Percentiles rank a stretch among this genome's conserved stretches.
These are phyloP conservation scores for Apostichopus californicus DNA, from an alignment of 35 echinoderm and acorn worm genomes.

Conservation along the genomic window DNA sequence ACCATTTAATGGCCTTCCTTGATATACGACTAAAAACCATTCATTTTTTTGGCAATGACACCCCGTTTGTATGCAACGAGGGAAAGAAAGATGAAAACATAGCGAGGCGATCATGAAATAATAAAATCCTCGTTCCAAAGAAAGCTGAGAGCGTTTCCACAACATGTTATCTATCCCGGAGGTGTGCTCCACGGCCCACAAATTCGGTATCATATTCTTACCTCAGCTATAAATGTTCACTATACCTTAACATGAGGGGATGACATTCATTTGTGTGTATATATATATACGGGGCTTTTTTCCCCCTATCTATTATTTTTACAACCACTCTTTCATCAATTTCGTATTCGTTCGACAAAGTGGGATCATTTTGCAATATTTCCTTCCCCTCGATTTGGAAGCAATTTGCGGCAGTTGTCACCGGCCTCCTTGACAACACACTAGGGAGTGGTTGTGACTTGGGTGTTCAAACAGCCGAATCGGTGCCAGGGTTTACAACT, in stretches of 20 bases:
- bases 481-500: slow-evolving; percentile 50
- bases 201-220: slow-evolving; percentile 29
- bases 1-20: slow-evolving; percentile 6
- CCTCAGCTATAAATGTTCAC: slow-evolving; percentile 26
- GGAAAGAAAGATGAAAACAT: background rate
- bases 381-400: slow-evolving; percentile 14
- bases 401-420: slow-evolving; percentile 37
- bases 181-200: slow-evolving; percentile 32
- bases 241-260: slow-evolving; percentile 39
- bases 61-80: slow-evolving; percentile 16
- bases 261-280: slow-evolving; percentile 39
- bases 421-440: slow-evolving; percentile 47
- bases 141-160: slow-evolving; percentile 18
- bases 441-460: slow-evolving; percentile 36
- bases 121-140: background rate
- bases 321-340: slow-evolving; percentile 35
- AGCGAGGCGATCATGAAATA: slow-evolving; percentile 27
- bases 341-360: slow-evolving; percentile 40
- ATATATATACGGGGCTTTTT: background rate
- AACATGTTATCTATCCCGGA: slow-evolving; percentile 34
- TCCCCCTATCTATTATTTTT: no score
- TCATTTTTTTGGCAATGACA: slow-evolving; percentile 13
- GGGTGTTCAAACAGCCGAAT: slow-evolving; percentile 46
- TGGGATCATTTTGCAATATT: slow-evolving; percentile 21
- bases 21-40: background rate